phyloP scores from a whole-genome alignment of 37 sponge, comb jelly and placozoan species.

The Ianthella basta region DNA sequence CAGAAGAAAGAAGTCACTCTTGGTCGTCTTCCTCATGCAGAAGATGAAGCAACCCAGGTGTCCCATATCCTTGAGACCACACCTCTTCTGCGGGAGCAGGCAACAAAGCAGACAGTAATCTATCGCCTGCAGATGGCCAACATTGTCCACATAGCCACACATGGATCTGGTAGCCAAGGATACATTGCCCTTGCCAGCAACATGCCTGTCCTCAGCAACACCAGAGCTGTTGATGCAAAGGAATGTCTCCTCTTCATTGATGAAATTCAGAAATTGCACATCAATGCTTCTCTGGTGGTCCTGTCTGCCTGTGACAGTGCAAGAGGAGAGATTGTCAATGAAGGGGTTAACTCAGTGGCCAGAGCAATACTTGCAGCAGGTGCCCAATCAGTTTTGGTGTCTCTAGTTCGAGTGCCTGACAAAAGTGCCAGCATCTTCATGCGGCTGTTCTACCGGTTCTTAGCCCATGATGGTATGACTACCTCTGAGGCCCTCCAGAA shows the following conservation, averaged over 20 bases:
- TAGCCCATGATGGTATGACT: slow-evolving; percentile 17
- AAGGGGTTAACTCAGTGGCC: slow-evolving; percentile 34
- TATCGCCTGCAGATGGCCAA: slow-evolving; percentile 17
- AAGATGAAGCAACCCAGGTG: slow-evolving; percentile 25
- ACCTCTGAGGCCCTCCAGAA: slow-evolving; percentile 43
- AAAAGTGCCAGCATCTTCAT: slow-evolving; percentile 39
- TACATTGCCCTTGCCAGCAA: slow-evolving; percentile 14
- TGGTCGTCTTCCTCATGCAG: slow-evolving; percentile 20
- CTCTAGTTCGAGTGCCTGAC: slow-evolving; percentile 39
- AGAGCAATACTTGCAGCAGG: slow-evolving; percentile 45
- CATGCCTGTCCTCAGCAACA: neutral
- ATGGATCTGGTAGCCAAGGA: neutral
- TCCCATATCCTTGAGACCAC: slow-evolving; percentile 28
- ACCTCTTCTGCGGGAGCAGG: slow-evolving; percentile 30
- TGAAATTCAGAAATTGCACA: slow-evolving; percentile 14
- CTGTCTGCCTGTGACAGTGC: slow-evolving; percentile 25
- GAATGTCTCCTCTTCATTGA: slow-evolving; percentile 1
- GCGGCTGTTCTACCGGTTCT: slow-evolving; percentile 36
- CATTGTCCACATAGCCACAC: slow-evolving; percentile 31
- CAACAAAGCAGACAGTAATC: slow-evolving; percentile 18
- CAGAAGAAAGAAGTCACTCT: neutral
- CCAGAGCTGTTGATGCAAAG: neutral
- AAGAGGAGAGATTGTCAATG: slow-evolving; percentile 6
- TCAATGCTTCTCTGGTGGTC: slow-evolving; percentile 20
- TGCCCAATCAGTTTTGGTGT: slow-evolving; percentile 44